Conservation (phyloP, 2,888 invertebrate species). For the Trachelus tabidus region DNA sequence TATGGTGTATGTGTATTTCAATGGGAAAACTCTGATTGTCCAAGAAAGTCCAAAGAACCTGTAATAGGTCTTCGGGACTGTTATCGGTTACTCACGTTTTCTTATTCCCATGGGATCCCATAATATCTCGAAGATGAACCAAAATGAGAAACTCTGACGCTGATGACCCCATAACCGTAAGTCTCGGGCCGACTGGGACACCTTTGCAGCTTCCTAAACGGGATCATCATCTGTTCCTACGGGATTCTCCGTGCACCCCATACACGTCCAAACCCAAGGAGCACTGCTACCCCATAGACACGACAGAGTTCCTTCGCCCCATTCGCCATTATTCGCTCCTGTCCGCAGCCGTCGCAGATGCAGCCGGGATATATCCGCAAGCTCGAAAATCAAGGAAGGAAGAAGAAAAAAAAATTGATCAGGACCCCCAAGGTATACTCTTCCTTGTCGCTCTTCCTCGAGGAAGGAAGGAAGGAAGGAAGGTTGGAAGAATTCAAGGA, state of each 20-base stretch:
- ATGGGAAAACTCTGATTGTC: too few relatives aligned
- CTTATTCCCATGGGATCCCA: not conserved
- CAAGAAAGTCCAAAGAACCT: not conserved
- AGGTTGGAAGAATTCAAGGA: constrained; percentile 13
- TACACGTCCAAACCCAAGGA: constrained; percentile 22
- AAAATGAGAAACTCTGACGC: constrained; percentile 27
- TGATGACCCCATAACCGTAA: constrained; percentile 56
- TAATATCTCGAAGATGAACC: not conserved
- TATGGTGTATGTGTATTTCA: too few relatives aligned
- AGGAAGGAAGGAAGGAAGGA: constrained; percentile 8
- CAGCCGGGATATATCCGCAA: constrained; percentile 44
- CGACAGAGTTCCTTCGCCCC: constrained; percentile 28
- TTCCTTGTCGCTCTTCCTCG: too few relatives aligned
- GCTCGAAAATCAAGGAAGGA: constrained; percentile 18
- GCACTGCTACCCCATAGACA: constrained; percentile 9
- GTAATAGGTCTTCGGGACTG: not conserved
- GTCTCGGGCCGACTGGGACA: constrained; percentile 39
- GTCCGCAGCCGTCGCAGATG: constrained; percentile 46
- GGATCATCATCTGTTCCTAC: constrained; percentile 62
- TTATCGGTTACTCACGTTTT: not conserved
- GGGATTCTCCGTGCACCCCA: constrained; percentile 40
- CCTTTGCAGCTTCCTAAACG: constrained; percentile 59
- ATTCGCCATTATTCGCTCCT: constrained; percentile 17
- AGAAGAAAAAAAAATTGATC: constrained; percentile 18
- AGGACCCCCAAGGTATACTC: not conserved